Evolutionary conservation across 2,797 vertebrate species (phyloP), one percentile per base, ranked within the genome.

Genomic region (Acropternis orthonyx): DNA sequence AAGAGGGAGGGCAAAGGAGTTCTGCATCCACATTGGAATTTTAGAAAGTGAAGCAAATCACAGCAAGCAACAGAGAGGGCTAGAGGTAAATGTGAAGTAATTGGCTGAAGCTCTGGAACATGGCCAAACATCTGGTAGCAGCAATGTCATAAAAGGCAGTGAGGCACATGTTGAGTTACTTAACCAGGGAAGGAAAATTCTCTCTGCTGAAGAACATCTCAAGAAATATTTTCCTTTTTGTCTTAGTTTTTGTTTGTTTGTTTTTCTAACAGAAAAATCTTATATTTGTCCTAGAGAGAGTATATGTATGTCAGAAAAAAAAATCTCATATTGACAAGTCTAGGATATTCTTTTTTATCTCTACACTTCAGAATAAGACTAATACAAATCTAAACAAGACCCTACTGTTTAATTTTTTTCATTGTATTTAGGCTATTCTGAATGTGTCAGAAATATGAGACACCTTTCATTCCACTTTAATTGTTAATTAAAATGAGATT

Each of bases 101-200:
- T 61, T 84, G 4, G 8, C 20, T 56, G 36, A 49, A 73, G 17
- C 17, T 18, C 37, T 36, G 10, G 30, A 61, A 61, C 0, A 0
- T 19, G 16, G 7, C 17, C 10, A 21, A 63, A 28, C 3, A 11
- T 43, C 9, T 55, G 37, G 12, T 23, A 74, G 5, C 5, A 65
- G 13, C 26, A 51, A 12, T 20, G 4, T 6, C 2, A 4, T 55
- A 37, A 71, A 74, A 62, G 39, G 12, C 63, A 43, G 5, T 5
- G 10, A 76, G 7, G 10, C 6, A 37, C 0, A 2, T 7, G 2
- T 34, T 61, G 41, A 72, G 3, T n/a, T 74, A 34, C 44, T 62
- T 12, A 88, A 78, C 1, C 3, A 61, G 2, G 7, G 12, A 82
- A 79, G 2, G 7, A 52, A 80, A 58, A 68, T 20, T 56, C 12